Base-by-base conservation (phyloP, 2,797 vertebrate species). In the Gobionotothen gibberifrons region DNA sequence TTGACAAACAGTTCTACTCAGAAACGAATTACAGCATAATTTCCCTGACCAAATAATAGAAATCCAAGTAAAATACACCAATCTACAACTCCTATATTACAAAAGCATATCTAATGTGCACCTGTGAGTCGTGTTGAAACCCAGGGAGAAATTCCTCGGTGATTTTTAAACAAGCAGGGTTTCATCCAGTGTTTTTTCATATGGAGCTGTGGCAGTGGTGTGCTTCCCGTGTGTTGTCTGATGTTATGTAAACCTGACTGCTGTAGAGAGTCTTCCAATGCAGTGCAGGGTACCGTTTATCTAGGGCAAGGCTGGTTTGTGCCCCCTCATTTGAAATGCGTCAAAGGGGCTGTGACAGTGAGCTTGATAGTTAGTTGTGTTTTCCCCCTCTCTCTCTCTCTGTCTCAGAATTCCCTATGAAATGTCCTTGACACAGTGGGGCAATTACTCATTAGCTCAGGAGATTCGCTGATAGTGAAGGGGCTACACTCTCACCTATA, bases 291-390 rank as follows among this genome's bases (percentile, higher is more conserved):
- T 79, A 53, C 58, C 59, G 63, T 87, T 84, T 91, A 90, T 88
- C 81, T 82, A 78, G 86, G 85, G 79, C 84, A 84, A 67, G 69
- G 73, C 81, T 85, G 77, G 80, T 83, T 84, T 84, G 76, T 83
- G 83, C 78, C 78, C 82, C 77, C 79, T 76, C 83, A 68, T 67
- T 36, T 78, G 82, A 78, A 80, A 84, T 81, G 84, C 68, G 60
- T 84, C 83, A 76, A 69, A 81, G 59, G 60, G 53, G 76, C 71
- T 79, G 76, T 82, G 81, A 83, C 83, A 83, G 70, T 48, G 39
- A 74, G 68, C 59, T 68, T 80, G 61, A 74, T 79, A 79, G 85
- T 76, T 78, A 0, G 36, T 46, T 69, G n/a, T 26, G 26, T 58
- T 43, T 39, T 9, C 2, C 32, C 6, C 29, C 29, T 6, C 26